Evolutionary conservation across 2,888 invertebrate species (phyloP).

Genomic region (Blastobasis lacticolella): DNA sequence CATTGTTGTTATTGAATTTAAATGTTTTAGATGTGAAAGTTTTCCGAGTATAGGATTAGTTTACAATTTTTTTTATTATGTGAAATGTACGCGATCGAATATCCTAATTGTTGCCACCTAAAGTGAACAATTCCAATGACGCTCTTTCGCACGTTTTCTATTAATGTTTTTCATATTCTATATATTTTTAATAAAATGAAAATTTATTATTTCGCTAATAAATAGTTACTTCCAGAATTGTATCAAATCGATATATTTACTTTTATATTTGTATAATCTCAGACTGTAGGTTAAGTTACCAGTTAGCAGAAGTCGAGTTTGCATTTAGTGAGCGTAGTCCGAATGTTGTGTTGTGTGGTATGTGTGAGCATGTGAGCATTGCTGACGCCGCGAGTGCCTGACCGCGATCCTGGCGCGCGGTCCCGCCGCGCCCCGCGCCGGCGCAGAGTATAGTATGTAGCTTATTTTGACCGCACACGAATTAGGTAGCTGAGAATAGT

Average conservation of each 20-base stretch:
- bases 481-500: too few relatives aligned
- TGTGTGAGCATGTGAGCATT: too few relatives aligned
- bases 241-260: constrained; percentile 1
- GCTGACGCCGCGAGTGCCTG: too few relatives aligned
- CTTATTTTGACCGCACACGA: too few relatives aligned
- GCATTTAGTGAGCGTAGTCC: constrained; percentile 60
- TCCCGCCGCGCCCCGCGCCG: too few relatives aligned
- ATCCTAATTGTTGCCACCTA: too few relatives aligned
- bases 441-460: too few relatives aligned
- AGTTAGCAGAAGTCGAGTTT: constrained; percentile 40
- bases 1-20: constrained; percentile 59
- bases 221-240: constrained; percentile 5
- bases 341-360: constrained; percentile 15
- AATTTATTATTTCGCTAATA: not conserved
- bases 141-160: constrained; percentile 35
- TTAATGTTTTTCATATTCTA: constrained; percentile 32
- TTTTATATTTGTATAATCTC: constrained; percentile 29
- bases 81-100: constrained; percentile 9
- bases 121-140: constrained; percentile 19
- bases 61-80: constrained; percentile 36
- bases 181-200: constrained; percentile 17
- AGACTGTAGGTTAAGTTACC: constrained; percentile 55
- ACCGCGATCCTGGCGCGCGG: too few relatives aligned
- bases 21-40: constrained; percentile 59
- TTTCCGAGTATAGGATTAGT: constrained; percentile 40